Evolutionary conservation across 2,113 vertebrate genomes (phyloP).

Genomic region (Hypanus sabinus): DNA sequence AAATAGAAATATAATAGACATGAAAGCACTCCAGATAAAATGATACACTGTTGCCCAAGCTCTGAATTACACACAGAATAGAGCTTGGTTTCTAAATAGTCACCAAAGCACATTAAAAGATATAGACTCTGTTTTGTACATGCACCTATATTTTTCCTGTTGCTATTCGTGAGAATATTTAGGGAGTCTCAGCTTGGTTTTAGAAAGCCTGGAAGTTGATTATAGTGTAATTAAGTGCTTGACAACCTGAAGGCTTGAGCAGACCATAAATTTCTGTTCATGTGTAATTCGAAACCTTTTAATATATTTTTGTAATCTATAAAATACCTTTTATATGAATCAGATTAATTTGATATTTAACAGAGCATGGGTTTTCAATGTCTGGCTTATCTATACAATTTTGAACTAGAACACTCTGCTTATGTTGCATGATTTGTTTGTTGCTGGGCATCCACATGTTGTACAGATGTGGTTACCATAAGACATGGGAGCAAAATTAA

Average conservation of each 20-base stretch:
- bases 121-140: not conserved
- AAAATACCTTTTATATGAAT: not conserved
- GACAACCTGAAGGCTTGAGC: not conserved
- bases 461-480: not conserved
- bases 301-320: not conserved
- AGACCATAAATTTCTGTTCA: not conserved
- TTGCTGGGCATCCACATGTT: not conserved
- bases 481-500: too few relatives aligned
- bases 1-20: not conserved
- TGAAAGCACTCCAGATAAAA: not conserved
- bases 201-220: not conserved
- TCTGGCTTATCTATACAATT: not conserved
- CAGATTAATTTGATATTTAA: not conserved
- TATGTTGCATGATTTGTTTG: not conserved
- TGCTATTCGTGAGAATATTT: not conserved
- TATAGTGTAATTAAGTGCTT: constrained; percentile 13
- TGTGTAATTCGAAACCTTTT: not conserved
- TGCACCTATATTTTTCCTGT: not conserved
- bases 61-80: not conserved
- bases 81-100: not conserved
- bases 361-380: not conserved
- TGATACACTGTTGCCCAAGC: not conserved
- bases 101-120: not conserved
- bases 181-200: not conserved
- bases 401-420: not conserved